Evolutionary conservation across 2,797 vertebrate species (phyloP), one percentile per base, ranked within the genome.

Genomic region (Podargus strigoides): DNA sequence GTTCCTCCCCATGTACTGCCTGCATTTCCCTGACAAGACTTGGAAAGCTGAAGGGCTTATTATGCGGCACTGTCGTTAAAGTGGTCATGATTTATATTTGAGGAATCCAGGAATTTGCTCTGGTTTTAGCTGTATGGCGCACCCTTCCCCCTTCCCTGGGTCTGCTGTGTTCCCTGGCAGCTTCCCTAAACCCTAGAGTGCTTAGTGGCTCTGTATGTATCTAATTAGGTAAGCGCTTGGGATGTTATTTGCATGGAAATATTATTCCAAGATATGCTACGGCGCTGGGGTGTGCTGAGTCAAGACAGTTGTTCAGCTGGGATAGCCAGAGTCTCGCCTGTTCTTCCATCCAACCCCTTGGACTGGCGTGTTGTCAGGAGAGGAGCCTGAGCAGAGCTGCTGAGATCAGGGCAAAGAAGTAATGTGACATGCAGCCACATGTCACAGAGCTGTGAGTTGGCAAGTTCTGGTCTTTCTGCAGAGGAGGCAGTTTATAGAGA

Each of bases 81-180:
- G 63, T 39, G 56, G 67, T 89, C 39, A 76, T 92, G 94, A 91
- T 88, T 92, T 95, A 93, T 94, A n/a, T 88, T 93, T 84, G 87
- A 95, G 94, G 93, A 96, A 91, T 96, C 94, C 68, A 76, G 87
- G 91, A 90, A 94, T 93, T 91, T 85, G 80, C 56, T 93, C 80
- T 94, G 89, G 69, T 88, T 94, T 94, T 67, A 82, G 89, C 87
- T 79, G 66, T 46, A 52, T 1, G 1, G 49, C 17, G 7, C 62
- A 85, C 94, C 91, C 95, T 93, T 78, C 95, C 91, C 91, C 92
- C 91, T 95, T 94, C 80, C 59, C 83, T 34, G 70, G 56, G 49
- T 82, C 49, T 93, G 77, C 69, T 82, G 58, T 46, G 41, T 50
- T 93, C 63, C 32, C 87, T 96, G 94, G 82, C 96, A 93, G 87